Percentiles rank a stretch among this genome's conserved stretches.
These are phyloP conservation scores for Ephestia elutella DNA, from an alignment of 1,140 invertebrate species.

Conservation along the genomic window DNA sequence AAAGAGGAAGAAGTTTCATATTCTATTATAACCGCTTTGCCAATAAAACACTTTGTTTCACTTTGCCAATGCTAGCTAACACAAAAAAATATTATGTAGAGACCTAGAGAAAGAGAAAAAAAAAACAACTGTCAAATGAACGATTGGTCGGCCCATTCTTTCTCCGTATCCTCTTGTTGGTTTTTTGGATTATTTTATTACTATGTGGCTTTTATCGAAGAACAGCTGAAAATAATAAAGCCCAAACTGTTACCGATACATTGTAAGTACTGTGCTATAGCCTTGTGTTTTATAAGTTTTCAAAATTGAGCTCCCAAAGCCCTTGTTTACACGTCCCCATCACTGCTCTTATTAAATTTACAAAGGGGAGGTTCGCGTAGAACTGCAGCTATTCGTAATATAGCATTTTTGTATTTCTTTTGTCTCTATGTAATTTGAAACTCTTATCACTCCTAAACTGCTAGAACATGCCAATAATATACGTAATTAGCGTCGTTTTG, in stretches of 20 bases:
- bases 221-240: constrained; percentile 34
- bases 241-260: constrained; percentile 25
- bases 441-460: too few species aligned
- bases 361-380: constrained; percentile 59
- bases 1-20: too few species aligned
- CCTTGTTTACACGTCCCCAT: constrained; percentile 68
- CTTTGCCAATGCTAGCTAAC: too few species aligned
- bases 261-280: constrained; percentile 42
- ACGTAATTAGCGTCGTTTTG: constrained; percentile 6
- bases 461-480: not conserved
- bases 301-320: constrained; percentile 26
- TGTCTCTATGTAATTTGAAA: too few species aligned
- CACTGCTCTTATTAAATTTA: constrained; percentile 51
- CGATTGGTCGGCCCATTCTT: constrained; percentile 38
- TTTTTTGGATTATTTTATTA: constrained; percentile 52
- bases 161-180: constrained; percentile 38
- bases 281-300: constrained; percentile 5
- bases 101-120: too few species aligned
- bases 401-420: constrained; percentile 7
- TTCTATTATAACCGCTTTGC: too few species aligned
- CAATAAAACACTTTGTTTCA: too few species aligned
- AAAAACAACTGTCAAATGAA: constrained; percentile 25
- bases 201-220: constrained; percentile 47
- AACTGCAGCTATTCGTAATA: not conserved
- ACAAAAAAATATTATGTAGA: too few species aligned